Percentiles rank a stretch among this genome's conserved stretches.
phyloP scores from a whole-genome alignment of 2,888 invertebrate species.

The Patella ulyssiponensis region DNA sequence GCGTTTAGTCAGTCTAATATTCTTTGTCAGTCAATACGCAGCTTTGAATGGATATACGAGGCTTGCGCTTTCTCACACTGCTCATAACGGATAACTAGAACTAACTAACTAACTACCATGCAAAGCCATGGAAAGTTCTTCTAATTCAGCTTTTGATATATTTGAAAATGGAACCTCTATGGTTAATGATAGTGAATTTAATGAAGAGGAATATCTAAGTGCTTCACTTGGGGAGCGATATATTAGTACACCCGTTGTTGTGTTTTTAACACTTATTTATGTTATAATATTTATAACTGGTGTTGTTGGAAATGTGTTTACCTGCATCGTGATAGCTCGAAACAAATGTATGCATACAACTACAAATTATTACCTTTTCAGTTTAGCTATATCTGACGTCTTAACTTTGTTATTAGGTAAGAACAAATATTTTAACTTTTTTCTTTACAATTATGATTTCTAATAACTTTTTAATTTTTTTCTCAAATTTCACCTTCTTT shows the following conservation, averaged over 20 bases:
- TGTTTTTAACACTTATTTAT: slow-evolving; percentile 32
- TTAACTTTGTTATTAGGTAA: slow-evolving; percentile 81
- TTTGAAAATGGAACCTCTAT: no score
- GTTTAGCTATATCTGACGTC: slow-evolving; percentile 86
- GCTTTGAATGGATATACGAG: no score
- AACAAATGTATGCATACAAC: slow-evolving; percentile 40
- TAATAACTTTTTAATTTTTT: no score
- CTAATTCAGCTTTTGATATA: no score
- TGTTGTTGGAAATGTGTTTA: slow-evolving; percentile 35
- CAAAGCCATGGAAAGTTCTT: no score
- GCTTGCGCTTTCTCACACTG: no score
- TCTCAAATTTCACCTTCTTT: no score
- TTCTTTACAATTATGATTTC: neutral
- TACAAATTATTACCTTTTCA: slow-evolving; percentile 86
- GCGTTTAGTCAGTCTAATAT: no score
- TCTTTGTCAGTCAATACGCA: no score
- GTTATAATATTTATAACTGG: slow-evolving; percentile 35
- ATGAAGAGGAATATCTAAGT: slow-evolving; percentile 8
- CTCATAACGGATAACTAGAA: no score
- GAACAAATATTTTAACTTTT: neutral
- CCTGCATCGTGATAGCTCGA: slow-evolving; percentile 34
- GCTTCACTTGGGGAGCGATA: slow-evolving; percentile 11
- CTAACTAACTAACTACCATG: no score
- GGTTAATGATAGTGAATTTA: slow-evolving; percentile 9
- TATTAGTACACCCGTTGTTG: slow-evolving; percentile 20